Evolutionary conservation across 2,113 vertebrate genomes (phyloP).

Genomic region (Urocynchramus pylzowi): DNA sequence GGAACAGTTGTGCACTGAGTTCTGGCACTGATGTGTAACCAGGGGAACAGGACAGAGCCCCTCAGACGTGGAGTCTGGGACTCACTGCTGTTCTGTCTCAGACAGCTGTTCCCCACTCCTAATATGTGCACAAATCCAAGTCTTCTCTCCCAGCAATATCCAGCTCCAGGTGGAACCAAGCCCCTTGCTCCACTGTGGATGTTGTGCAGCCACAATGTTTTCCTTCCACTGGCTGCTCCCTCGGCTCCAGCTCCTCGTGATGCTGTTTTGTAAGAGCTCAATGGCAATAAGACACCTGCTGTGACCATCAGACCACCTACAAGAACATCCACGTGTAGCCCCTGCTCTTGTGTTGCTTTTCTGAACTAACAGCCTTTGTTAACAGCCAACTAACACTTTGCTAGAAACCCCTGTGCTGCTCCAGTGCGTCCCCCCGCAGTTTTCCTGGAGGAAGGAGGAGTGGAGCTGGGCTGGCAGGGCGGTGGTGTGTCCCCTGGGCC

Average conservation of each 20-base stretch:
- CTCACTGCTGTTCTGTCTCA: not conserved
- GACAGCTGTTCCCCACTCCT: not conserved
- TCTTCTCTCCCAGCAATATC: conserved; percentile 44
- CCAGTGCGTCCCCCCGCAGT: rapidly evolving
- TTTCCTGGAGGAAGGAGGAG: not conserved
- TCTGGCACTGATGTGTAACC: not conserved
- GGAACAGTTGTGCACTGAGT: not conserved
- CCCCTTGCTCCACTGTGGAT: not conserved
- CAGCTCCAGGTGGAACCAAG: not conserved
- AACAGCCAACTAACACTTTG: not conserved
- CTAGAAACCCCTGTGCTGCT: not conserved
- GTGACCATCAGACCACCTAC: not conserved
- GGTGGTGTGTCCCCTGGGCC: not conserved
- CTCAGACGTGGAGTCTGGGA: not conserved
- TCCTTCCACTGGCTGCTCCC: not conserved
- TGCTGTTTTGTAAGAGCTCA: not conserved
- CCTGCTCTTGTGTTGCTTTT: not conserved
- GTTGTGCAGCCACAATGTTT: not conserved
- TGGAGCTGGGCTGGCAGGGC: not conserved
- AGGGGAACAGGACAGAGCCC: not conserved
- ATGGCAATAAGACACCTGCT: conserved; percentile 48
- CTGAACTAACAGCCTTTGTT: not conserved
- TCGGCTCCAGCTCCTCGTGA: not conserved
- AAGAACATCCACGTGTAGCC: not conserved
- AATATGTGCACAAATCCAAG: not conserved